phyloP scores from a whole-genome alignment of 2,888 invertebrate genomes.

The Ophioninae sp. region DNA sequence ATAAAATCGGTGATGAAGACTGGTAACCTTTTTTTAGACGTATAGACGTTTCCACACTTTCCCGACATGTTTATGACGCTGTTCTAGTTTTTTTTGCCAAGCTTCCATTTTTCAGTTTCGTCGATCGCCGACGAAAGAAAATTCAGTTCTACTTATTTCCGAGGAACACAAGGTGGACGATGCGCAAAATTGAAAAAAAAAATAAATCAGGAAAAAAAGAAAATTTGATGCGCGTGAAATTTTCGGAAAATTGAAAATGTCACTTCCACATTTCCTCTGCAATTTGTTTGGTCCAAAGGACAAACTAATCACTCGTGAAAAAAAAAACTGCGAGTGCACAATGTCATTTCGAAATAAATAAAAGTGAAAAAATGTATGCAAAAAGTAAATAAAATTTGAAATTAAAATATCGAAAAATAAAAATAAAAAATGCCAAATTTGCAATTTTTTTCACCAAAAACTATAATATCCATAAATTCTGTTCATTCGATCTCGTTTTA shows the following conservation, averaged over 20 bases:
- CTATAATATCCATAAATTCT: no score
- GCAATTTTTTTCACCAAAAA: background rate
- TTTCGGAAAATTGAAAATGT: background rate
- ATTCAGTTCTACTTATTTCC: background rate
- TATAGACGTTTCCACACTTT: slow-evolving; percentile 3
- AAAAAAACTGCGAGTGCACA: no score
- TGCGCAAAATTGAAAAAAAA: background rate
- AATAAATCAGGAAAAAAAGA: background rate
- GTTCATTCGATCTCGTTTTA: background rate
- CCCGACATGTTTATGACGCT: background rate
- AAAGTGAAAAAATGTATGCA: no score
- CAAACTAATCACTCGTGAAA: no score
- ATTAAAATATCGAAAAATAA: background rate
- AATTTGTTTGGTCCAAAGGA: background rate
- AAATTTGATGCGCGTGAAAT: background rate
- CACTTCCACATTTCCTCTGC: background rate
- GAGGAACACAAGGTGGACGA: background rate
- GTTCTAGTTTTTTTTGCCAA: background rate
- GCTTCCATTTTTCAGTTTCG: slow-evolving; percentile 11
- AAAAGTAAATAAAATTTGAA: no score
- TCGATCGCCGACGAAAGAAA: background rate
- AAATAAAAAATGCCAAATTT: background rate
- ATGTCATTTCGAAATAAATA: no score
- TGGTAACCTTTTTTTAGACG: slow-evolving; percentile 1
- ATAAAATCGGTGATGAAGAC: slow-evolving; percentile 8